phyloP scores from a whole-genome alignment of 2,113 vertebrate genomes.

The Mustela nigripes region DNA sequence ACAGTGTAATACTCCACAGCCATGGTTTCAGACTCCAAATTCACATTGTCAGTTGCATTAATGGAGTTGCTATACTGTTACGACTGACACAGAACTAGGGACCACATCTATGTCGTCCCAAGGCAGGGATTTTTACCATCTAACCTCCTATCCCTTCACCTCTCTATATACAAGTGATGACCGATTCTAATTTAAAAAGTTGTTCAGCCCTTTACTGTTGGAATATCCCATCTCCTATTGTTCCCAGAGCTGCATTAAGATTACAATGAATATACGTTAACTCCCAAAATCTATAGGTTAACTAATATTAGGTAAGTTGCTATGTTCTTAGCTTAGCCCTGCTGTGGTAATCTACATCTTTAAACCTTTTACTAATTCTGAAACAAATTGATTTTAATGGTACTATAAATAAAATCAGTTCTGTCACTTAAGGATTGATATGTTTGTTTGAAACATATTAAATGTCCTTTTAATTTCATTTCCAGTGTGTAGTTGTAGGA shows the following conservation, averaged over 20 bases:
- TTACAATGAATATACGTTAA: neutral
- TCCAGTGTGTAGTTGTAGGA: neutral
- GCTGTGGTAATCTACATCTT: neutral
- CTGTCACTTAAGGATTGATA: neutral
- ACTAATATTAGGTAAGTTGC: neutral
- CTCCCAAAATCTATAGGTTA: neutral
- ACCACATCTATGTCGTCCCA: neutral
- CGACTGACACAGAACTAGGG: neutral
- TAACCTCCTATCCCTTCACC: neutral
- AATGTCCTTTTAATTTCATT: neutral
- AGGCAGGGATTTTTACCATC: neutral
- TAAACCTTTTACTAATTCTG: slow-evolving; percentile 31
- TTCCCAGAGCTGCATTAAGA: neutral
- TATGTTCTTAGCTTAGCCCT: neutral
- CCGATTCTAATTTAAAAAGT: neutral
- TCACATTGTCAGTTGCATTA: neutral
- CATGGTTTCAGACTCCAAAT: neutral
- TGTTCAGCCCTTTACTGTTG: slow-evolving; percentile 10
- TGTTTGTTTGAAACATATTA: neutral
- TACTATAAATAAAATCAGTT: neutral
- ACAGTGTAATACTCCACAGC: neutral
- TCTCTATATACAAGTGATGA: neutral
- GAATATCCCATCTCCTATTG: neutral
- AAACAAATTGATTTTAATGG: slow-evolving; percentile 6
- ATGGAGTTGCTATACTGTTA: neutral